Evolutionary conservation across 2,113 vertebrate genomes (phyloP).

Genomic region (Ptychochromis oligacanthus): DNA sequence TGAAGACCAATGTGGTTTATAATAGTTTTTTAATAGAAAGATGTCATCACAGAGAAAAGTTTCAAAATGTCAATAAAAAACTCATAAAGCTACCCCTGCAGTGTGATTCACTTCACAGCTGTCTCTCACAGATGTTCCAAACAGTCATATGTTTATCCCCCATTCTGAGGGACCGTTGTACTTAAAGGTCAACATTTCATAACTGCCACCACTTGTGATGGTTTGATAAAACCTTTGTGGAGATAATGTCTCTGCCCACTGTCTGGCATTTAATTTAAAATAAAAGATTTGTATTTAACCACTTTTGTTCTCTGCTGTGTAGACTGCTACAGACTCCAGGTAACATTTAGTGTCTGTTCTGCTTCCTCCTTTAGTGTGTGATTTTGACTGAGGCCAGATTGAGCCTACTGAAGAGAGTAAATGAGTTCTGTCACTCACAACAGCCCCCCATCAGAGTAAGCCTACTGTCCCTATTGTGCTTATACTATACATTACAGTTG

Average conservation of each 20-base stretch:
- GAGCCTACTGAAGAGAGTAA: constrained; percentile 88
- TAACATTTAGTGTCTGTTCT: constrained; percentile 4
- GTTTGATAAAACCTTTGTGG: neutral
- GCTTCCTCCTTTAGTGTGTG: constrained; percentile 85
- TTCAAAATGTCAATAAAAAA: neutral
- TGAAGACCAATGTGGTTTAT: neutral
- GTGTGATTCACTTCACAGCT: neutral
- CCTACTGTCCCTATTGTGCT: neutral
- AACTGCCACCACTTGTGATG: neutral
- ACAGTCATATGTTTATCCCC: neutral
- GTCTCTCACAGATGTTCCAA: neutral
- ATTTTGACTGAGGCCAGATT: constrained; percentile 90
- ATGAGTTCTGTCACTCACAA: constrained; percentile 91
- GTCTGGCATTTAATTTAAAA: neutral
- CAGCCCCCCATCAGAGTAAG: constrained; percentile 92
- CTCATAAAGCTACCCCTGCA: neutral
- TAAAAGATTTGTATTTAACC: neutral
- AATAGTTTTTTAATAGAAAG: constrained; percentile 1
- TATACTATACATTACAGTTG: neutral
- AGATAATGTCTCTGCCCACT: neutral
- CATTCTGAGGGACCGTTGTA: neutral
- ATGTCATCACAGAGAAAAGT: neutral
- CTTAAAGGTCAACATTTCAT: neutral
- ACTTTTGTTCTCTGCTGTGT: neutral
- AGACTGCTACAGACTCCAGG: neutral